Evolutionary conservation across 1,140 invertebrate genomes (phyloP).

Genomic region (Branchinecta lynchi): DNA sequence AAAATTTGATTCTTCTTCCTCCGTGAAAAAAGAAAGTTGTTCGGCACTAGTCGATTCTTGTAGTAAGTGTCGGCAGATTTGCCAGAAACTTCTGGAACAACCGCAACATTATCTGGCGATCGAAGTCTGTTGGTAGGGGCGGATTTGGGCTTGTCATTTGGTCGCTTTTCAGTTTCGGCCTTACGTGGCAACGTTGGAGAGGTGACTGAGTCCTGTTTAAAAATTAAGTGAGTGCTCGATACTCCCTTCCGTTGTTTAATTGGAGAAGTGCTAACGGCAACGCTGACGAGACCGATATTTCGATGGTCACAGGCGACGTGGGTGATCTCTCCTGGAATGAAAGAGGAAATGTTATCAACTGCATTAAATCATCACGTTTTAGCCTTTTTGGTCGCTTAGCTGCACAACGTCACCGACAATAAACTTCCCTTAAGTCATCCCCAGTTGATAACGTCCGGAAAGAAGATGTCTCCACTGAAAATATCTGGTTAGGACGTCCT

Average conservation of each 20-base stretch:
- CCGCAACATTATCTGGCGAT: not conserved
- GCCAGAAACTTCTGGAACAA: not conserved
- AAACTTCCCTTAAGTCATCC: too few species aligned
- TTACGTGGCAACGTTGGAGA: not conserved
- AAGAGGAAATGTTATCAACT: not conserved
- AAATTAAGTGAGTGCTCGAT: not conserved
- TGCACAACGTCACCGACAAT: too few species aligned
- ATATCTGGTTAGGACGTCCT: too few species aligned
- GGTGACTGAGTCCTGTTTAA: constrained; percentile 7
- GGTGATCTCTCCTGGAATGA: not conserved
- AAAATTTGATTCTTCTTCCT: not conserved
- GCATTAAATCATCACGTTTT: not conserved
- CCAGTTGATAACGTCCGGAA: too few species aligned
- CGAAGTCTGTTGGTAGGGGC: not conserved
- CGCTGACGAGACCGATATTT: not conserved
- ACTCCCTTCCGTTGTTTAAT: not conserved
- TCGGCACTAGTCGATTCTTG: not conserved
- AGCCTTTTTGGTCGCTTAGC: too few species aligned
- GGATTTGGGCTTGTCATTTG: not conserved
- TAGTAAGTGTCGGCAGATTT: not conserved
- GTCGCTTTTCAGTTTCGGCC: not conserved
- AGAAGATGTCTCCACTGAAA: too few species aligned
- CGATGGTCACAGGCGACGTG: not conserved
- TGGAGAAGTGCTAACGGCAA: constrained; percentile 1
- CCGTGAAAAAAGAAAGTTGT: not conserved